Conservation (phyloP, 2,113 vertebrate genomes). For the Oxygymnocypris stewartii region DNA sequence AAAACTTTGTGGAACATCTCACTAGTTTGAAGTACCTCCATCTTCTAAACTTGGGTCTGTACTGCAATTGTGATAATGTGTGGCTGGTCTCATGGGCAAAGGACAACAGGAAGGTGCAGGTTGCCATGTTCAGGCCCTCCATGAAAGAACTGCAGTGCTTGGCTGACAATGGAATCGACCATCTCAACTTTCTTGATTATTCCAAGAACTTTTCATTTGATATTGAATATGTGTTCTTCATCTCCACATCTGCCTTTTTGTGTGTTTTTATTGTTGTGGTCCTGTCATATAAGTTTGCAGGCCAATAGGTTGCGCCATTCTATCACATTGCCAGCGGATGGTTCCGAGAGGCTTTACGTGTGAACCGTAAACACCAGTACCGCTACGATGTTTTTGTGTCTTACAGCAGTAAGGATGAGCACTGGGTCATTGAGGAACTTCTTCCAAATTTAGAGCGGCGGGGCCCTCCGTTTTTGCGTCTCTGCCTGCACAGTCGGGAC, state of each 20-base stretch:
- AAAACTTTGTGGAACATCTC: conserved; percentile 63
- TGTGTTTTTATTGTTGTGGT: conserved; percentile 58
- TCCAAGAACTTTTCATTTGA: conserved; percentile 67
- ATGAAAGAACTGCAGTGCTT: conserved; percentile 29
- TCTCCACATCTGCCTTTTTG: conserved; percentile 43
- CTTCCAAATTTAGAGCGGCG: conserved; percentile 34
- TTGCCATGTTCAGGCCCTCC: not conserved
- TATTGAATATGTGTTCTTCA: conserved; percentile 61
- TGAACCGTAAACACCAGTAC: conserved; percentile 55
- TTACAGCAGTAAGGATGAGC: conserved; percentile 69
- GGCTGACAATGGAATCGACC: not conserved
- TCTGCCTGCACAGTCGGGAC: no score
- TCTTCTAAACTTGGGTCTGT: conserved; percentile 5
- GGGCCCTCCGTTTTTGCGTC: no score
- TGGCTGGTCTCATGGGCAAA: conserved; percentile 27
- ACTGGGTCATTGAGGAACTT: conserved; percentile 69
- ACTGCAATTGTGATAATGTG: conserved; percentile 57
- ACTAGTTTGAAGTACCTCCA: conserved; percentile 64
- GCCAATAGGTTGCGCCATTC: conserved; percentile 65
- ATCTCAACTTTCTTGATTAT: conserved; percentile 49
- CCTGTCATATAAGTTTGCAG: conserved; percentile 48
- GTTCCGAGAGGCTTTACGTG: conserved; percentile 59
- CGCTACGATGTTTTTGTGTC: conserved; percentile 66
- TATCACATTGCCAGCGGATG: conserved; percentile 66
- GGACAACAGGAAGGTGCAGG: conserved; percentile 19